These are phyloP conservation scores for Triops cancriformis DNA, from an alignment of 1,140 invertebrate genomes.

Conservation along the genomic window DNA sequence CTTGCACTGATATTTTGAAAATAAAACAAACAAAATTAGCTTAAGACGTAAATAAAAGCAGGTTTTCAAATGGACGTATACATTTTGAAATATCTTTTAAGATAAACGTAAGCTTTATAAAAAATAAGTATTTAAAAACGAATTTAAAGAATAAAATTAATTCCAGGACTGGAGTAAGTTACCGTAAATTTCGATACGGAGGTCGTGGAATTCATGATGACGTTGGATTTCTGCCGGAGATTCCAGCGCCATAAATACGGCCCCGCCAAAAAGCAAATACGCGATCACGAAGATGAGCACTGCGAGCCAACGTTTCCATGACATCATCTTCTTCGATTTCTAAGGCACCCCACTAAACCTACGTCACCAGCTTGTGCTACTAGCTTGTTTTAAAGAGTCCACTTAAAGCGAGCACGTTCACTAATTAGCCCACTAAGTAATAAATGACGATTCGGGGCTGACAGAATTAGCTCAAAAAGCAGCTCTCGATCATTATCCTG, in stretches of 20 bases:
- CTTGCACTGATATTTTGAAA: too few relatives aligned
- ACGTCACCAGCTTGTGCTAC: too few relatives aligned
- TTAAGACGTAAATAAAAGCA: too few relatives aligned
- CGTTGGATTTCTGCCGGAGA: constrained; percentile 53
- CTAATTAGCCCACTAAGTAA: background rate
- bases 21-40: too few relatives aligned
- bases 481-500: background rate
- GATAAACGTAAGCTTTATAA: too few relatives aligned
- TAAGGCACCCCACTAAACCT: too few relatives aligned
- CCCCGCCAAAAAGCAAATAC: constrained; percentile 61
- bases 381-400: background rate
- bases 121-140: too few relatives aligned
- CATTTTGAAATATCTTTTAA: too few relatives aligned
- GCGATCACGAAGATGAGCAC: constrained; percentile 54
- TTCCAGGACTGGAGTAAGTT: background rate
- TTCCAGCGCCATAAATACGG: constrained; percentile 67
- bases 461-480: too few relatives aligned
- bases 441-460: too few relatives aligned
- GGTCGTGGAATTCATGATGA: constrained; percentile 42
- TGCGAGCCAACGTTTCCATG: constrained; percentile 20
- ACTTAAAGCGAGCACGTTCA: background rate
- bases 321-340: background rate
- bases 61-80: too few relatives aligned
- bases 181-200: constrained; percentile 37
- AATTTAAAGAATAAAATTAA: background rate